Conservation (phyloP, 2,113 vertebrate genomes). For the Eira barbara region DNA sequence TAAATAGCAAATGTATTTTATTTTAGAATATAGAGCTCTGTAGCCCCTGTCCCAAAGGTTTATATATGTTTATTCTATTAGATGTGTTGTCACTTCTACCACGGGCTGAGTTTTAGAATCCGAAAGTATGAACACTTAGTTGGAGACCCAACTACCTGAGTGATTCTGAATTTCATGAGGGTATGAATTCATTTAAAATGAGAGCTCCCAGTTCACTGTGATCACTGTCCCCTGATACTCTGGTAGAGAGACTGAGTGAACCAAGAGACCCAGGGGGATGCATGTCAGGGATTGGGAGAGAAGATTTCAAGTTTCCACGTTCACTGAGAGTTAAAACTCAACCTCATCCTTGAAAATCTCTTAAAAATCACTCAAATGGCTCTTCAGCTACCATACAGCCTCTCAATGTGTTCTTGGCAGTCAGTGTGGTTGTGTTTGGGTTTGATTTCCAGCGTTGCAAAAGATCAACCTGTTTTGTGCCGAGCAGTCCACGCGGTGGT, state of each 20-base stretch:
- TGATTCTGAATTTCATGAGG: neutral
- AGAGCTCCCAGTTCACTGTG: neutral
- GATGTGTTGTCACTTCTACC: neutral
- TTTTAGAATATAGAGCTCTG: neutral
- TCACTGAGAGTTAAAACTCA: constrained; percentile 41
- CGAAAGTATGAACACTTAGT: neutral
- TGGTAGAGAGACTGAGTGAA: neutral
- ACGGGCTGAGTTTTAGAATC: neutral
- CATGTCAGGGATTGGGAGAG: neutral
- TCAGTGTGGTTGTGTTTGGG: neutral
- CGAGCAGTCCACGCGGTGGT: neutral
- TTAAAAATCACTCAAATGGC: neutral
- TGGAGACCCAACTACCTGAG: neutral
- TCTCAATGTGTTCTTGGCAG: constrained; percentile 45
- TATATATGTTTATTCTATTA: neutral
- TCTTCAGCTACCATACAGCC: neutral
- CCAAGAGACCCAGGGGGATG: neutral
- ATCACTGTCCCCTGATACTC: neutral
- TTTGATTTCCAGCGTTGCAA: constrained; percentile 31
- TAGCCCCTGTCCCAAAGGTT: neutral
- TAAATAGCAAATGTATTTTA: neutral
- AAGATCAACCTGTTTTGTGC: neutral
- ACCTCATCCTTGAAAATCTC: neutral
- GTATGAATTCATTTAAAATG: neutral
- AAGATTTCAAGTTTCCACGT: neutral